Percentiles rank a stretch among this genome's conserved stretches.
Evolutionary conservation across 2,113 vertebrate genomes (phyloP).

Genomic region (Trinectes maculatus): DNA sequence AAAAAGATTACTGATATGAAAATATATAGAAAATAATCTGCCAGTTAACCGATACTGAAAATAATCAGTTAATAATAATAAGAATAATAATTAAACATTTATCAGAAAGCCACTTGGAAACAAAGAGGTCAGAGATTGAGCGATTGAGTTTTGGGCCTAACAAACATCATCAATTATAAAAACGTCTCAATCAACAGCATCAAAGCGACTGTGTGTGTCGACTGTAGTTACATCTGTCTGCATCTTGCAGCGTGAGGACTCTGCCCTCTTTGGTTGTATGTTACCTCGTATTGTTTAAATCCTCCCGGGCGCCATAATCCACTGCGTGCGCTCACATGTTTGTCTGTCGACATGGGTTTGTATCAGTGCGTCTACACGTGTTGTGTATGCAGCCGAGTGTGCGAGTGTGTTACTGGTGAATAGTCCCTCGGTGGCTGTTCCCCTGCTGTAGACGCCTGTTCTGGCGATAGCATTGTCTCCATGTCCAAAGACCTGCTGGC

Average conservation of each 20-base stretch:
- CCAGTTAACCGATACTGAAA: too few relatives aligned
- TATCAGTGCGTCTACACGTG: slow-evolving; percentile 37
- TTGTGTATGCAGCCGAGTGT: slow-evolving; percentile 22
- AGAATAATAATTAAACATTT: not conserved
- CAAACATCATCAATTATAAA: not conserved
- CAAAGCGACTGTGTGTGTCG: not conserved
- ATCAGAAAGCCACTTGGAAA: not conserved
- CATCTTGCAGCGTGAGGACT: slow-evolving; percentile 26
- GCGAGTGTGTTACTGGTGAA: slow-evolving; percentile 43
- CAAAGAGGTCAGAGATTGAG: not conserved
- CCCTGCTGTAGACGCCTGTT: slow-evolving; percentile 70
- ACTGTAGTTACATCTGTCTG: not conserved
- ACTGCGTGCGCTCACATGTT: slow-evolving; percentile 59
- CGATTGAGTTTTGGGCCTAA: not conserved
- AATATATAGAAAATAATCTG: too few relatives aligned
- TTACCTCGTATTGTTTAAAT: slow-evolving; percentile 64
- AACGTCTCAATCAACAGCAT: not conserved
- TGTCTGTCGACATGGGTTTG: slow-evolving; percentile 57
- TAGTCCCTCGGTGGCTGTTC: slow-evolving; percentile 63
- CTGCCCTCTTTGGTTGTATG: slow-evolving; percentile 50
- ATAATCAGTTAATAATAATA: too few relatives aligned
- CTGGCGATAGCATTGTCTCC: slow-evolving; percentile 79
- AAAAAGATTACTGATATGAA: too few relatives aligned
- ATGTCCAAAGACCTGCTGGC: slow-evolving; percentile 79
- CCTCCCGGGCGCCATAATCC: slow-evolving; percentile 66